Evolutionary conservation across 2,113 vertebrate species (phyloP).

Genomic region (Sisor rabdophorus): DNA sequence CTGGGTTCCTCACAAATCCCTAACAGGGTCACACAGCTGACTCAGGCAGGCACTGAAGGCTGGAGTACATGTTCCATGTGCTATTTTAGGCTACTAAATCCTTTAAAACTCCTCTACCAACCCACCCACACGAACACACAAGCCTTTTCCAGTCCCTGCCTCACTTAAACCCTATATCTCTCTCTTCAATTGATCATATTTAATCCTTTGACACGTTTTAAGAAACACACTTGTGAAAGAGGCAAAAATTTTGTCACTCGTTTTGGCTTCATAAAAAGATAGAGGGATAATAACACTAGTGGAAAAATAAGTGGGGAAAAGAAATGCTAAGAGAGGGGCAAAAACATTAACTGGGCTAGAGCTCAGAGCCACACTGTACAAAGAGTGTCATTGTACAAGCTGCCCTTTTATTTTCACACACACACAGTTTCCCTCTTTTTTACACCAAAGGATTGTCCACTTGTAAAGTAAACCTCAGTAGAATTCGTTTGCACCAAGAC

Average conservation of each 20-base stretch:
- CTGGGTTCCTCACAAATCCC: slow-evolving; percentile 54
- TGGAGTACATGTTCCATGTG: slow-evolving; percentile 45
- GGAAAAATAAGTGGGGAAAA: background rate
- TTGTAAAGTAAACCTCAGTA: too few species aligned
- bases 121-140: slow-evolving; percentile 12
- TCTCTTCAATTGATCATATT: background rate
- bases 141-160: background rate
- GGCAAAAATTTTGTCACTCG: background rate
- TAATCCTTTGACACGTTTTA: slow-evolving; percentile 28
- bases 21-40: slow-evolving; percentile 54
- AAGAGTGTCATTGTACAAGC: slow-evolving; percentile 67
- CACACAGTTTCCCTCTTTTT: background rate
- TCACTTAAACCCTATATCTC: background rate
- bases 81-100: slow-evolving; percentile 56
- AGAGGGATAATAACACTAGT: background rate
- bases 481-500: too few species aligned
- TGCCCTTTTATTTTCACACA: slow-evolving; percentile 26
- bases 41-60: slow-evolving; percentile 48
- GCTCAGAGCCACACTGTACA: slow-evolving; percentile 57
- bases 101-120: slow-evolving; percentile 17
- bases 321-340: background rate
- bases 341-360: slow-evolving; percentile 49
- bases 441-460: slow-evolving; percentile 10
- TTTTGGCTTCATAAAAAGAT: background rate
- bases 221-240: slow-evolving; percentile 13